Percentiles rank a stretch among this genome's conserved stretches.
These are phyloP conservation scores for Eupithecia subumbrata DNA, from an alignment of 2,888 invertebrate genomes.

Conservation along the genomic window DNA sequence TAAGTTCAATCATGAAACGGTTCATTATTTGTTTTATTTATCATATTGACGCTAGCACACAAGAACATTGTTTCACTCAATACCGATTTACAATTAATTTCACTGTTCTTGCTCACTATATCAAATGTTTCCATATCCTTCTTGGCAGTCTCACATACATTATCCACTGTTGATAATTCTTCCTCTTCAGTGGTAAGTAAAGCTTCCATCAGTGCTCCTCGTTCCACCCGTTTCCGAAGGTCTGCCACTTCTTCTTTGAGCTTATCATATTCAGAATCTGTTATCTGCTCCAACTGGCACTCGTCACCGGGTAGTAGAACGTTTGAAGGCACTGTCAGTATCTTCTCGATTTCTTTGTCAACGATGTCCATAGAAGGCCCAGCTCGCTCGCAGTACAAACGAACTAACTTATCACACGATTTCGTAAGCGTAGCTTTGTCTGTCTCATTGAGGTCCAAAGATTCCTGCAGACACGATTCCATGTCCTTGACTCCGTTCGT, in stretches of 20 bases:
- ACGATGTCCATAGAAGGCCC: conserved; percentile 66
- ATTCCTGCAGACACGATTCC: conserved; percentile 68
- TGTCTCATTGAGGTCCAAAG: conserved; percentile 70
- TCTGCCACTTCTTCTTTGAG: conserved; percentile 68
- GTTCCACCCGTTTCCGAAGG: conserved; percentile 66
- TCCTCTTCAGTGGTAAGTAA: conserved; percentile 70
- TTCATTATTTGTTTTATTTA: conserved; percentile 49
- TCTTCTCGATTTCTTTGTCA: conserved; percentile 70
- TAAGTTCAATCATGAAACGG: conserved; percentile 33
- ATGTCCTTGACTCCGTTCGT: conserved; percentile 70
- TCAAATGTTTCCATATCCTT: conserved; percentile 74
- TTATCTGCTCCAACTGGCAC: conserved; percentile 64
- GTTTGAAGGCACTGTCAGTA: conserved; percentile 70
- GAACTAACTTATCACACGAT: conserved; percentile 72
- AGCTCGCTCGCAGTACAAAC: conserved; percentile 70
- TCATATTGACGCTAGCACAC: conserved; percentile 65
- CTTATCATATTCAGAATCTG: conserved; percentile 67
- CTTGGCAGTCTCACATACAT: conserved; percentile 70
- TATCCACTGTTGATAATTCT: conserved; percentile 67
- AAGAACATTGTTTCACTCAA: conserved; percentile 64
- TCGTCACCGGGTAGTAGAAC: conserved; percentile 74
- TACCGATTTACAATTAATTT: conserved; percentile 56
- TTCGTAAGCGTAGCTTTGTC: conserved; percentile 67
- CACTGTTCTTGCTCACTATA: conserved; percentile 60
- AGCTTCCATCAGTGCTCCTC: conserved; percentile 73